Conservation (phyloP, 2,113 vertebrate species). For the Apteryx mantelli region DNA sequence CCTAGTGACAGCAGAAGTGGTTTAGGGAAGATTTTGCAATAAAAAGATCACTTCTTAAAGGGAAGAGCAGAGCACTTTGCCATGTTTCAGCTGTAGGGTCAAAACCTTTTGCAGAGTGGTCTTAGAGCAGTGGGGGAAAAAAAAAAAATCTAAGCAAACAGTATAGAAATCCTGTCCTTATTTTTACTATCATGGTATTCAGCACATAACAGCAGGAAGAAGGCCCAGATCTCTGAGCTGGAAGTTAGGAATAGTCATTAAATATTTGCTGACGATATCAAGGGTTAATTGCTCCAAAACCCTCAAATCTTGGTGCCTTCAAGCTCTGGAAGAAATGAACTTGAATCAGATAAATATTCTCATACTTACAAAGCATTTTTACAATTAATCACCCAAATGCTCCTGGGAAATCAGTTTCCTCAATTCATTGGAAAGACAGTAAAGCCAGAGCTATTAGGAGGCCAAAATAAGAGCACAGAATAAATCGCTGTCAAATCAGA, state of each 20-base stretch:
- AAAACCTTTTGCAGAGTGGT: neutral
- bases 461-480: neutral
- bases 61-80: neutral
- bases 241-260: neutral
- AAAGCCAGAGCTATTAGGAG: neutral
- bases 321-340: neutral
- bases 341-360: neutral
- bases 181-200: neutral
- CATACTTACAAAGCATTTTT: neutral
- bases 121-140: neutral
- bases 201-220: neutral
- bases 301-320: neutral
- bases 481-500: neutral
- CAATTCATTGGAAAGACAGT: neutral
- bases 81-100: neutral
- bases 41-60: constrained; percentile 62
- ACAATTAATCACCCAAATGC: neutral
- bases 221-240: neutral
- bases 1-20: constrained; percentile 70
- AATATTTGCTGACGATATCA: neutral
- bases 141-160: neutral
- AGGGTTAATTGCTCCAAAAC: neutral
- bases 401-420: neutral
- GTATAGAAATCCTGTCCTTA: neutral
- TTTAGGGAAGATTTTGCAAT: constrained; percentile 67